phyloP scores from a whole-genome alignment of 2,113 vertebrate genomes.

The Fregata magnificens region DNA sequence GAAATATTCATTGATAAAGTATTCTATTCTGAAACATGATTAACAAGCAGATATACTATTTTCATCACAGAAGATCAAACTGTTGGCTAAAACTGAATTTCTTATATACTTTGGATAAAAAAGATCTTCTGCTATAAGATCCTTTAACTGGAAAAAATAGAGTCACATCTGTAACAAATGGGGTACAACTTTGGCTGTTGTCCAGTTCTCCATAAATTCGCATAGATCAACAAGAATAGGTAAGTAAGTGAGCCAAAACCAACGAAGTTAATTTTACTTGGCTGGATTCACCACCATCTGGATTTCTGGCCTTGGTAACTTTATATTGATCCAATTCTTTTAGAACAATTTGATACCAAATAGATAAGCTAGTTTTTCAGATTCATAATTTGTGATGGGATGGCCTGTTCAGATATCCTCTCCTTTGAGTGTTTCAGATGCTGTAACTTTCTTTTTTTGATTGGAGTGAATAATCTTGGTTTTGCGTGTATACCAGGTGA shows the following conservation, averaged over 20 bases:
- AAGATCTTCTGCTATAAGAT: neutral
- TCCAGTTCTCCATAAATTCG: constrained; percentile 55
- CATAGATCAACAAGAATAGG: constrained; percentile 47
- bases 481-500: neutral
- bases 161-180: constrained; percentile 14
- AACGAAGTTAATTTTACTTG: constrained; percentile 59
- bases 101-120: neutral
- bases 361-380: neutral
- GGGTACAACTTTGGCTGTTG: constrained; percentile 19
- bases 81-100: neutral
- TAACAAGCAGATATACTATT: neutral
- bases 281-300: constrained; percentile 64
- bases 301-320: constrained; percentile 51
- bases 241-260: constrained; percentile 38
- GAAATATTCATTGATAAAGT: neutral
- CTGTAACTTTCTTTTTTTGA: neutral
- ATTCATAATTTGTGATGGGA: neutral
- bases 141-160: neutral
- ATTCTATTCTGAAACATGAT: neutral
- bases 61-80: neutral
- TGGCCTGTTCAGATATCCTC: neutral
- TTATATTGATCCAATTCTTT: constrained; percentile 58
- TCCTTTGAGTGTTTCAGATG: neutral
- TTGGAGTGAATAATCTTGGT: neutral
- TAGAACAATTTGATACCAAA: neutral